These are phyloP conservation scores for Upupa epops DNA, from an alignment of 2,113 vertebrate genomes.

Conservation along the genomic window DNA sequence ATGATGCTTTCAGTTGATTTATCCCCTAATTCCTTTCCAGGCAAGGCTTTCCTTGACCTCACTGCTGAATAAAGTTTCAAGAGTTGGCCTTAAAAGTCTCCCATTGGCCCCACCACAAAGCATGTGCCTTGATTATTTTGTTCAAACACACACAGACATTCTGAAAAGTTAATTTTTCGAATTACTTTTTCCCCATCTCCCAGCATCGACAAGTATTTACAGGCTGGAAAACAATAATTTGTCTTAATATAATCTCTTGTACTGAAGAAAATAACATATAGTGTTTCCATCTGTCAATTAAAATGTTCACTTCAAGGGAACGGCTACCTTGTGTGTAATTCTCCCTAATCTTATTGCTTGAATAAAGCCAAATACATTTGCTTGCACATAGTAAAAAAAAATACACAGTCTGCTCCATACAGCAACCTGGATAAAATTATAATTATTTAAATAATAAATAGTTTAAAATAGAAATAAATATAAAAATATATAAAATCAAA, in stretches of 20 bases:
- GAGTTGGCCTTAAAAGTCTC: background rate
- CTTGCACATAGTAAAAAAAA: background rate
- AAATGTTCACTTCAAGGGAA: background rate
- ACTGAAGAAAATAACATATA: background rate
- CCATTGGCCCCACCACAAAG: background rate
- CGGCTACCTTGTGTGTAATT: background rate
- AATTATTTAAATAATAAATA: too few species aligned
- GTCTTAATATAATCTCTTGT: background rate
- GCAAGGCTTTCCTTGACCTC: background rate
- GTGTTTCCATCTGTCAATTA: slow-evolving; percentile 26
- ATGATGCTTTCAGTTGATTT: background rate
- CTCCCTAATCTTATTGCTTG: background rate
- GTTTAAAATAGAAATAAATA: too few species aligned
- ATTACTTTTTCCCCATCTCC: background rate
- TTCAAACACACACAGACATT: background rate
- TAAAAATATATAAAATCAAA: too few species aligned
- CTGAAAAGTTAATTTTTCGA: background rate
- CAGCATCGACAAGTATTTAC: background rate
- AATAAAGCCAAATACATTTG: background rate
- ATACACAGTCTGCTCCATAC: background rate
- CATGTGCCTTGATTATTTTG: background rate
- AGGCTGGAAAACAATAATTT: background rate
- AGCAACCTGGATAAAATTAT: too few species aligned
- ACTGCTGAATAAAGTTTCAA: background rate
- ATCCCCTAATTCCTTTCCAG: background rate